A percentile compares a stretch with the other conserved stretches of the same genome.
These are phyloP conservation scores for Catharus ustulatus DNA, from an alignment of 2,797 vertebrate species.

Conservation along the genomic window DNA sequence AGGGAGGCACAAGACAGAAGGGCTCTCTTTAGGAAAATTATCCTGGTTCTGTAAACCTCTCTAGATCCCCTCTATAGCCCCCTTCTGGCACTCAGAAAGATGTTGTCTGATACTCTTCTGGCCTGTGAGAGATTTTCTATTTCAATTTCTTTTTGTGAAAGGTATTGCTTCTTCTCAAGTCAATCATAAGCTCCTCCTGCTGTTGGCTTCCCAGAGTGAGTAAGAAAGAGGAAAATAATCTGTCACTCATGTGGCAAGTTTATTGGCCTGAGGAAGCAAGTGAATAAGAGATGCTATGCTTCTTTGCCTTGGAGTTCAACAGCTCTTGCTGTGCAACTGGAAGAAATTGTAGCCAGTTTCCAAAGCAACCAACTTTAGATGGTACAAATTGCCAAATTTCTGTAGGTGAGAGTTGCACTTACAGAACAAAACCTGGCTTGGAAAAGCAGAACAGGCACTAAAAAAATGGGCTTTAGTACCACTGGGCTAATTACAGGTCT, in stretches of 20 bases:
- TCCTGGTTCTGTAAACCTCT: background rate
- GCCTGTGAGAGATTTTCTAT: background rate
- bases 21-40: background rate
- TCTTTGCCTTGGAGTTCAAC: background rate
- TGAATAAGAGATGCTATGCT: background rate
- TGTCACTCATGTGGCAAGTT: background rate
- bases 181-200: background rate
- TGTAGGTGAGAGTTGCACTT: background rate
- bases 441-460: background rate
- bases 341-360: constrained; percentile 47
- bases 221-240: background rate
- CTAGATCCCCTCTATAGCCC: background rate
- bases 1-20: background rate
- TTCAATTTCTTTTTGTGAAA: background rate
- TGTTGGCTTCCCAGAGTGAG: background rate
- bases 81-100: background rate
- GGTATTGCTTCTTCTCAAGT: background rate
- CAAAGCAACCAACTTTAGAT: constrained; percentile 36
- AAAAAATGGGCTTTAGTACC: background rate
- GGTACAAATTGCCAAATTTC: constrained; percentile 6
- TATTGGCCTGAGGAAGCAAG: background rate
- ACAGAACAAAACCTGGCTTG: background rate
- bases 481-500: background rate
- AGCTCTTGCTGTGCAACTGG: constrained; percentile 33
- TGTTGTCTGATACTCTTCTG: background rate